phyloP scores from a whole-genome alignment of 37 sponge, comb jelly and placozoan genomes.

The Crambe crambe region DNA sequence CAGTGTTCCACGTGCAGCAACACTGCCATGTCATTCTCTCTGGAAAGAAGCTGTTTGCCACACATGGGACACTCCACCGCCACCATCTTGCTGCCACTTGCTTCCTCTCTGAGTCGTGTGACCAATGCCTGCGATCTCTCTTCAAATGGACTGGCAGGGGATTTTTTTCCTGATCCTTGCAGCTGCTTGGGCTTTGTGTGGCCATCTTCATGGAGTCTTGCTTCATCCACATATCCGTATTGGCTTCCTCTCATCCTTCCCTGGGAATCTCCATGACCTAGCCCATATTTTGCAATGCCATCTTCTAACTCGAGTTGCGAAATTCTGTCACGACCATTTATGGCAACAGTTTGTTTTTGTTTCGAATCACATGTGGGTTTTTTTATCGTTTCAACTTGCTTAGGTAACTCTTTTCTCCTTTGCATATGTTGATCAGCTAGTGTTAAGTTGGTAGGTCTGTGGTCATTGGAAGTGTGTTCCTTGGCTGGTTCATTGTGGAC shows the following conservation, averaged over 20 bases:
- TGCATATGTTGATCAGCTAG: not conserved
- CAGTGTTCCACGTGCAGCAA: constrained; percentile 44
- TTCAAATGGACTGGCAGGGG: not conserved
- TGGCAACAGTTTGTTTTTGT: not conserved
- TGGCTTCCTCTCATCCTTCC: not conserved
- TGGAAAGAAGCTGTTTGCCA: constrained; percentile 6
- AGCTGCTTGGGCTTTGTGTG: not conserved
- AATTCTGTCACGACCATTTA: not conserved
- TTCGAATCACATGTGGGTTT: not conserved
- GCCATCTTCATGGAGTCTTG: not conserved
- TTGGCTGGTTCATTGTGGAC: no score
- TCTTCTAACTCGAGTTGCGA: not conserved
- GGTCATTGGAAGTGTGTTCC: no score
- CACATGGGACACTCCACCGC: constrained; percentile 32
- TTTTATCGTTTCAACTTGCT: not conserved
- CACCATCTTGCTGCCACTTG: no score
- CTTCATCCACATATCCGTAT: not conserved
- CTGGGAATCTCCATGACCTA: no score
- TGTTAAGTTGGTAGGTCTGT: not conserved
- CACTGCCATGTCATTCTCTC: constrained; percentile 14
- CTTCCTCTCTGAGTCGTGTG: not conserved
- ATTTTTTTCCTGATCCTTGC: not conserved
- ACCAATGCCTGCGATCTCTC: not conserved
- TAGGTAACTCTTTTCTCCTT: not conserved
- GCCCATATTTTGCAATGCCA: not conserved